Percentiles rank a stretch among this genome's conserved stretches.
Evolutionary conservation across 2,888 invertebrate species (phyloP).

Genomic region (Cancer borealis): DNA sequence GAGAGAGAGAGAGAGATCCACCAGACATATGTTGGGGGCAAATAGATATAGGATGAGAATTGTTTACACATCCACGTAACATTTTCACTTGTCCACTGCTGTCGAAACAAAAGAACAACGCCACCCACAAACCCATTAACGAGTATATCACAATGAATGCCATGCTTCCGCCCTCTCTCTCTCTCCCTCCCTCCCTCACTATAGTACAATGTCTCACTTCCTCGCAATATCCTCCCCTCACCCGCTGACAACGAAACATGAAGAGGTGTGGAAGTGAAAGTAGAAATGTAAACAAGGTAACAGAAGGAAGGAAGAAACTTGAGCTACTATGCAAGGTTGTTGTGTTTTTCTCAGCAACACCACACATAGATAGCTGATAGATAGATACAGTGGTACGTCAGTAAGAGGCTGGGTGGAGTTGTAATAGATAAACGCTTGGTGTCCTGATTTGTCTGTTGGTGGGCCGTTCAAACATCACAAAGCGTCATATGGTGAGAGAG

Average conservation of each 20-base stretch:
- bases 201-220: neutral
- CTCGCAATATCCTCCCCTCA: neutral
- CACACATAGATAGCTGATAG: neutral
- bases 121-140: neutral
- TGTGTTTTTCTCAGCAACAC: neutral
- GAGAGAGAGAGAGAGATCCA: neutral
- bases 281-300: neutral
- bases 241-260: neutral
- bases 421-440: neutral
- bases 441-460: neutral
- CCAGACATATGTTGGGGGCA: no score
- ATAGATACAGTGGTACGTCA: neutral
- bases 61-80: neutral
- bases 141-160: constrained; percentile 17
- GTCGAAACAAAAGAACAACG: neutral
- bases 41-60: neutral
- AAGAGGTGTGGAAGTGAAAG: neutral
- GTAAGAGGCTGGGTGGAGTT: neutral
- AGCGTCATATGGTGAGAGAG: neutral
- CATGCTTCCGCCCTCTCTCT: neutral
- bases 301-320: neutral
- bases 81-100: neutral
- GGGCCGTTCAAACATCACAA: neutral
- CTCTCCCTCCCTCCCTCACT: neutral
- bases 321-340: neutral